These are phyloP conservation scores for Coecobrya sp. DNA, from an alignment of 2,888 invertebrate genomes.

Conservation along the genomic window DNA sequence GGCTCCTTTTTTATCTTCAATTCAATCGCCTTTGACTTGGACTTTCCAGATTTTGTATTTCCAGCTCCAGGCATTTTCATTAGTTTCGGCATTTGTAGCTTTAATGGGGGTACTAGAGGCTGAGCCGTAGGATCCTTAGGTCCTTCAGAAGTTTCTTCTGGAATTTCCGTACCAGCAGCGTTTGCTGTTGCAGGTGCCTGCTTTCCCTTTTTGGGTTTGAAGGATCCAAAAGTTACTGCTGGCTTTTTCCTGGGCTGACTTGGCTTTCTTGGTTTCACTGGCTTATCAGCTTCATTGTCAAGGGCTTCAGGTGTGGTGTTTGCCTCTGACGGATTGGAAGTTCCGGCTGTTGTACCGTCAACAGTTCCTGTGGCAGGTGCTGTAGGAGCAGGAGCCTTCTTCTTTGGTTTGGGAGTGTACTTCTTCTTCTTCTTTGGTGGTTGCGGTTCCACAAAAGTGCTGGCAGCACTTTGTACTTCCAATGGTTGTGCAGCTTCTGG, in stretches of 20 bases:
- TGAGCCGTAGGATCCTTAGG: not conserved
- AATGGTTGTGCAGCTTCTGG: not conserved
- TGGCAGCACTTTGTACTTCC: not conserved
- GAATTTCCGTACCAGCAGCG: not conserved
- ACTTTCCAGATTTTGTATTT: too few relatives aligned
- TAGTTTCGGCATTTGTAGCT: conserved; percentile 56
- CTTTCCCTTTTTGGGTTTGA: not conserved
- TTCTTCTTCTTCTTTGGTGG: conserved; percentile 73
- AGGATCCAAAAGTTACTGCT: not conserved
- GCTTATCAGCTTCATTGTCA: not conserved
- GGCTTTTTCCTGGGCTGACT: conserved; percentile 4
- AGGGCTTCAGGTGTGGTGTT: not conserved
- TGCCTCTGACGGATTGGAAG: not conserved
- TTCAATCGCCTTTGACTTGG: too few relatives aligned
- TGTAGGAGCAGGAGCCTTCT: not conserved
- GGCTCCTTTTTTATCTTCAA: not conserved
- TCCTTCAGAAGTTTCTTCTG: not conserved
- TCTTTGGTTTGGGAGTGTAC: conserved; percentile 58
- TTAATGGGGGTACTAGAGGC: conserved; percentile 45
- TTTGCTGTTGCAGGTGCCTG: not conserved
- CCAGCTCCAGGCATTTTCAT: conserved; percentile 21
- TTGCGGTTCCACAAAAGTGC: not conserved
- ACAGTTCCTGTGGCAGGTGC: not conserved
- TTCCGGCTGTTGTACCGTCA: not conserved
- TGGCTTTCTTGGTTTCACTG: conserved; percentile 5